Conservation (phyloP, 2,797 vertebrate genomes). For the Aplochiton taeniatus region DNA sequence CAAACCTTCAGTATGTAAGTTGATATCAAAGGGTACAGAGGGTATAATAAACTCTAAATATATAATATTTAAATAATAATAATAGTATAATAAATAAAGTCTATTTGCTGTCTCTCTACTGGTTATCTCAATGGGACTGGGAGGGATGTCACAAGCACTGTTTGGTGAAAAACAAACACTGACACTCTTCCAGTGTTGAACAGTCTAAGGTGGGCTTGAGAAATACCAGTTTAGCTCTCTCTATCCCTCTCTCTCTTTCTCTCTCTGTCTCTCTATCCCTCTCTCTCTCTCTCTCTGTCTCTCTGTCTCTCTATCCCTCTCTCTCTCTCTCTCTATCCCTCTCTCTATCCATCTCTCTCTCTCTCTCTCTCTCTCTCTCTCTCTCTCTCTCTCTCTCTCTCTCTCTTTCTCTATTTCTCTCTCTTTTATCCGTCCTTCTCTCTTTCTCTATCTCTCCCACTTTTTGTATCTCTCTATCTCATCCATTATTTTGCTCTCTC, state of each 20-base stretch:
- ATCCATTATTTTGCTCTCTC: neutral
- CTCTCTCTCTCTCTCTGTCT: slow-evolving; percentile 1
- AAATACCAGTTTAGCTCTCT: neutral
- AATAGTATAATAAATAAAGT: too few species aligned
- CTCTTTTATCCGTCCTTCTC: neutral
- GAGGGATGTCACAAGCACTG: too few species aligned
- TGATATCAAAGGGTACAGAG: too few species aligned
- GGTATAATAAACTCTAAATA: too few species aligned
- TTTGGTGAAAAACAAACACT: too few species aligned
- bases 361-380: neutral
- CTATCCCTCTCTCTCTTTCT: neutral
- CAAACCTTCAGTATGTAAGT: too few species aligned
- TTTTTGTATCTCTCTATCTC: neutral
- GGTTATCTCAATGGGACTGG: too few species aligned
- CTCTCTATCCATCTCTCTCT: neutral
- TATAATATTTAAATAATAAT: too few species aligned
- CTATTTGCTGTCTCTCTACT: too few species aligned
- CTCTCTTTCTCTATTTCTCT: neutral
- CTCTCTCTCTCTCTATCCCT: slow-evolving; percentile 1
- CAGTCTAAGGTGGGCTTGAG: too few species aligned
- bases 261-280: neutral
- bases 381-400: too few species aligned
- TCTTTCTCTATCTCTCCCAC: neutral
- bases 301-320: neutral
- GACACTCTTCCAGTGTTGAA: too few species aligned